phyloP scores from a whole-genome alignment of 2,888 invertebrate genomes.

The Cataglyphis albicans region DNA sequence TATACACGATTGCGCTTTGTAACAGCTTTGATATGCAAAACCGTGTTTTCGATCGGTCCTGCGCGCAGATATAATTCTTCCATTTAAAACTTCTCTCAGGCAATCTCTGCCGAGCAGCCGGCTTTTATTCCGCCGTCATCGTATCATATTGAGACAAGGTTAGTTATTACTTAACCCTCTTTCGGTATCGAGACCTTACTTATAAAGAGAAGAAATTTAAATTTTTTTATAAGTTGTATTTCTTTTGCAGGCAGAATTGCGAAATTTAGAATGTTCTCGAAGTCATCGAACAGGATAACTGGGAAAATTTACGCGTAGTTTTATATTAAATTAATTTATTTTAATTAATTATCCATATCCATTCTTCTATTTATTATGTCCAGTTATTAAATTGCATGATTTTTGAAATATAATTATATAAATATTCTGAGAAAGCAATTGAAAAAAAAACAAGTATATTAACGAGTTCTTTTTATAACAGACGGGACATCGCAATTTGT shows the following conservation, averaged over 20 bases:
- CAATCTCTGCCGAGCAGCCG: neutral
- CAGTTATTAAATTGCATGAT: neutral
- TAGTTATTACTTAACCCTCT: conserved; percentile 4
- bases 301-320: neutral
- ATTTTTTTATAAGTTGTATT: neutral
- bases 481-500: neutral
- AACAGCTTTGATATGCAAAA: conserved; percentile 37
- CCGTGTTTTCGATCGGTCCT: conserved; percentile 21
- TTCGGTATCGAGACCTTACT: neutral
- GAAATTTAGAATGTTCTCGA: neutral
- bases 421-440: neutral
- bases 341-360: neutral
- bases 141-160: neutral
- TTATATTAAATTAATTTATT: neutral
- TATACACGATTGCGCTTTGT: conserved; percentile 26
- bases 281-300: neutral
- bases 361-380: neutral
- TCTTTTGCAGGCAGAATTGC: neutral
- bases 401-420: neutral
- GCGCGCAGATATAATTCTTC: conserved; percentile 1
- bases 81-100: neutral
- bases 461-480: neutral
- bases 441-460: neutral
- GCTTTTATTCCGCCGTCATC: neutral
- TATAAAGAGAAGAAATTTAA: neutral